These are phyloP conservation scores for Papilio machaon DNA, from an alignment of 1,140 invertebrate genomes.

Conservation along the genomic window DNA sequence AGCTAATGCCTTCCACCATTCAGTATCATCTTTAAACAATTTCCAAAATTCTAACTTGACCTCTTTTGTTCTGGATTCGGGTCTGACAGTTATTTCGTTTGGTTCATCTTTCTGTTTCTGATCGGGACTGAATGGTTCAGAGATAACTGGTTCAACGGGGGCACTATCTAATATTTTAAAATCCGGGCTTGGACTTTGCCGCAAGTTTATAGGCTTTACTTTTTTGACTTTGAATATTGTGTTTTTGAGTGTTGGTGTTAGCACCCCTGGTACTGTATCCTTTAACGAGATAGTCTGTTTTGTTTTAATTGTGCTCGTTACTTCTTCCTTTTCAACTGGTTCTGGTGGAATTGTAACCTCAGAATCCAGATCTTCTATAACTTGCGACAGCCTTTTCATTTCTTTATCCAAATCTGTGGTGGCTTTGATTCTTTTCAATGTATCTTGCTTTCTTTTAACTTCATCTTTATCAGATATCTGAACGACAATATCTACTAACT, in stretches of 20 bases:
- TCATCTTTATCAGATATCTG: slow-evolving; percentile 60
- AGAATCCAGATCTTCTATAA: slow-evolving; percentile 72
- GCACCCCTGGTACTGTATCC: slow-evolving; percentile 48
- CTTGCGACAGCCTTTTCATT: slow-evolving; percentile 73
- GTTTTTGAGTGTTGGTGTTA: slow-evolving; percentile 59
- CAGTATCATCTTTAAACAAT: slow-evolving; percentile 78
- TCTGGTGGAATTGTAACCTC: slow-evolving; percentile 50
- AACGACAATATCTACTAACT: slow-evolving; percentile 68
- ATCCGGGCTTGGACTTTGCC: slow-evolving; percentile 51
- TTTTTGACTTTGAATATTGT: slow-evolving; percentile 70
- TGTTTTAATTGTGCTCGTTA: slow-evolving; percentile 52
- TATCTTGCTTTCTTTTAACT: slow-evolving; percentile 62
- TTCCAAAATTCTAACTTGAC: slow-evolving; percentile 75
- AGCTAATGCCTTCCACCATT: slow-evolving; percentile 79
- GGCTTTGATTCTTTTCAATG: slow-evolving; percentile 54
- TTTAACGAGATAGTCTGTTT: slow-evolving; percentile 51
- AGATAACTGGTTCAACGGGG: slow-evolving; percentile 43
- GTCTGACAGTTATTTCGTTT: slow-evolving; percentile 29
- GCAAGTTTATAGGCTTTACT: slow-evolving; percentile 68
- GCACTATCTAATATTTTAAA: slow-evolving; percentile 46
- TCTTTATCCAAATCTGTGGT: slow-evolving; percentile 71
- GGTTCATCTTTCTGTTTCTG: slow-evolving; percentile 46
- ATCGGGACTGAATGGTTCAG: slow-evolving; percentile 44
- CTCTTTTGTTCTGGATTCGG: slow-evolving; percentile 50
- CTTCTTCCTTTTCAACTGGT: slow-evolving; percentile 50